Conservation (phyloP, 2,888 invertebrate species). For the Sphaerolaimus hirsutus region DNA sequence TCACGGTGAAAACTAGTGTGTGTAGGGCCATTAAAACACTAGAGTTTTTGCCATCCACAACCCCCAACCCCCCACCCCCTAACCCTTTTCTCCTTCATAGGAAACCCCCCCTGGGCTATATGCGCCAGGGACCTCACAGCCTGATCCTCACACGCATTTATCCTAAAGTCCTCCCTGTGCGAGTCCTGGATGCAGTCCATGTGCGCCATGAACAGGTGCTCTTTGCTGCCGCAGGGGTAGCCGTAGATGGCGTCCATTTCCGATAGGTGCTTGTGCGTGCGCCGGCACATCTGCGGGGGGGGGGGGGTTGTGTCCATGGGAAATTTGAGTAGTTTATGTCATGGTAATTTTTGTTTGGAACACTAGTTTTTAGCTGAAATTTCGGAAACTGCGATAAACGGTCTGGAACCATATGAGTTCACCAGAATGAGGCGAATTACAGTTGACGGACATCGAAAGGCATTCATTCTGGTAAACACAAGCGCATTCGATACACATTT, state of each 20-base stretch:
- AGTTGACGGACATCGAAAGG: background rate
- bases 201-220: background rate
- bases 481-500: too few relatives aligned
- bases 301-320: too few relatives aligned
- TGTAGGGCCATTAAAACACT: too few relatives aligned
- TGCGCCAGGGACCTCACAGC: background rate
- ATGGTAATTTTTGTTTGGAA: too few relatives aligned
- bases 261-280: background rate
- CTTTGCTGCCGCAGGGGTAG: background rate
- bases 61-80: too few relatives aligned
- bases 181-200: background rate
- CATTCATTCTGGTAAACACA: too few relatives aligned
- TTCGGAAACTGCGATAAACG: background rate
- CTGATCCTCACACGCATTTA: background rate
- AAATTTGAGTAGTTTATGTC: too few relatives aligned
- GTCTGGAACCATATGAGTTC: background rate
- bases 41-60: too few relatives aligned
- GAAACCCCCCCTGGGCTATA: background rate
- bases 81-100: too few relatives aligned
- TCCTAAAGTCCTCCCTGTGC: background rate
- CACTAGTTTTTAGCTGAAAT: too few relatives aligned
- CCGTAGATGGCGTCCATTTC: constrained; percentile 2
- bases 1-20: too few relatives aligned
- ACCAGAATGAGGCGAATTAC: background rate
- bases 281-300: background rate